Evolutionary conservation across 2,888 invertebrate genomes (phyloP), one percentile per base, ranked within the genome.

Genomic region (Euclidia mi): DNA sequence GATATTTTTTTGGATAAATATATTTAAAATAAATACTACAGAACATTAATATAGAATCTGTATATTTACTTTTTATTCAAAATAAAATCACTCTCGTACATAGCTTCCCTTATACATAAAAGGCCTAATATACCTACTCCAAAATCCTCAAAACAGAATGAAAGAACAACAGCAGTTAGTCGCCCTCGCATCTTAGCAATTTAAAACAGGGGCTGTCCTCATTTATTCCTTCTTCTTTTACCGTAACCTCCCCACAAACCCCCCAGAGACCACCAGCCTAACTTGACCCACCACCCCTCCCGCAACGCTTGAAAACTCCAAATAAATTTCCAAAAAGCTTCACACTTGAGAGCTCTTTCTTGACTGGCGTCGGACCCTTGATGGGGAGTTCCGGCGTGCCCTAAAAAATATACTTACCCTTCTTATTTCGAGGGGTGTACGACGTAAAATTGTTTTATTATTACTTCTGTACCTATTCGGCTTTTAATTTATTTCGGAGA

Each of bases 141-240:
- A 44, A 44, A 53, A 51, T 51, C 52, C 12, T 29, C 11, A 35
- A 81, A 82, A 85, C 78, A 82, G 83, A 82, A 85, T 84, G 83
- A 81, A 85, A 84, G 84, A 84, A 81, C 80, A 83, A 82, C 81
- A 64, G 76, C 77, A 15, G 31, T 7, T 9, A 55, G 10, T 62
- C 56, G 53, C 68, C 76, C 69, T 59, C 84, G 76, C 84, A 76
- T 87, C 89, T 89, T 88, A 79, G 83, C 85, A 89, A 92, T 91
- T 91, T 88, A 86, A 90, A 90, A 90, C 78, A 81, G 84, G 87
- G 89, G 88, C 79, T 78, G 63, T 66, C 72, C 79, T 85, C 86
- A 86, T 89, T 90, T 88, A 87, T 91, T 89, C 82, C 87, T 87
- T 89, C 85, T 89, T 90, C 88, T 91, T 88, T 88, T 82, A 55